Evolutionary conservation across 1,140 invertebrate species (phyloP), one percentile per base, ranked within the genome.

Genomic region (Penaeus japonicus): DNA sequence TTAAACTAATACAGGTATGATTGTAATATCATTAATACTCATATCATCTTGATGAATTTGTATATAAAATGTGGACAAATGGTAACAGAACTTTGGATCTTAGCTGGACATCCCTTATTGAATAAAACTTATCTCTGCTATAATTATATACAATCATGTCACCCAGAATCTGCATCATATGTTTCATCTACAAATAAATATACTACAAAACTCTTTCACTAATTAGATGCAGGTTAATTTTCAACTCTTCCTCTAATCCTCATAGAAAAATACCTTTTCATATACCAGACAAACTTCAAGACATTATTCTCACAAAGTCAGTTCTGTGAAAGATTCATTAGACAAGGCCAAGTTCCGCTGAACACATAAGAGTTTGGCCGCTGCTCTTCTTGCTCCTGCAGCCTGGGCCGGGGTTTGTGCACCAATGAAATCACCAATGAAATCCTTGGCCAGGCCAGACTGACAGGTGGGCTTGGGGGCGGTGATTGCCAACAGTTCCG

Each of bases 301-400:
- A 17, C 18, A 18, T 47, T 53, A 27, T 30, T 1, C 18, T 85
- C 75, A 85, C 20, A 70, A n/a, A 85, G 70, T 27, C 18, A 70
- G 20, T 20, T 75, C 39, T 15, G 78, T n/a, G 35, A 70, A 39
- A 62, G 80, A 82, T 59, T 83, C 87, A 84, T 75, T 78, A 54
- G 87, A 53, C n/a, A 90, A 59, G 20, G 53, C 27, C 22, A 90
- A 79, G 53, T 89, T 90, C 24, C 88, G 88, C 59, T 90, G 86
- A 4, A 89, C 89, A 82, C 90, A 90, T 3, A 90, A 77, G 4
- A 90, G 73, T 47, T 90, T 90, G 30, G 90, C 90, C 53, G 90
- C 90, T 53, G 90, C 87, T 77, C 87, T 24, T 27, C 90, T 89
- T 47, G 87, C 90, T 27, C 84, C 90, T 7, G 86, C 87, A 75